phyloP scores from a whole-genome alignment of 1,140 invertebrate genomes.

The Eriocheir sinensis region DNA sequence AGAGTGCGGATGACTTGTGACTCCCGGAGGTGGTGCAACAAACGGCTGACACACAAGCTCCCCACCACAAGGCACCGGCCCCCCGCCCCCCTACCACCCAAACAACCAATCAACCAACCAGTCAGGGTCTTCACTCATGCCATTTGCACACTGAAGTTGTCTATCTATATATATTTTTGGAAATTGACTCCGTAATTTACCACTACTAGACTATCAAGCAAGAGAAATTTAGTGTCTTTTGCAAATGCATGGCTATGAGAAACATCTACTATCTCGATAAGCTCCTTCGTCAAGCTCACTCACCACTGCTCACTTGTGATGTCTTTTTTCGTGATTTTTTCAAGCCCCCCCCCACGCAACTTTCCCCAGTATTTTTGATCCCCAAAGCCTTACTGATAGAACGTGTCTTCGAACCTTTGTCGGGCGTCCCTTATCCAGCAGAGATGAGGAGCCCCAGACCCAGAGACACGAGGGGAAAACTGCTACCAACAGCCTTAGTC shows the following conservation, averaged over 20 bases:
- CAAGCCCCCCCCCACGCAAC: neutral
- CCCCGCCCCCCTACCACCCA: conserved; percentile 35
- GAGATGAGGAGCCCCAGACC: too few species aligned
- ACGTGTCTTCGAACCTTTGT: neutral
- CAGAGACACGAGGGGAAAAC: neutral
- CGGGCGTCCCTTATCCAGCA: neutral
- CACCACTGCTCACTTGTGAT: neutral
- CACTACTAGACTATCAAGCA: conserved; percentile 15
- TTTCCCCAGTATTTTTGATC: neutral
- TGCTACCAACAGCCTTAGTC: neutral
- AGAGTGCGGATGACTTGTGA: conserved; percentile 63
- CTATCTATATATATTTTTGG: conserved; percentile 51
- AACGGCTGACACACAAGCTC: conserved; percentile 27
- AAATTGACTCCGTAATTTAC: neutral
- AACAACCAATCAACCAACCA: neutral
- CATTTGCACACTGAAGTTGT: conserved; percentile 77
- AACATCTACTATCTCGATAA: conserved; percentile 10
- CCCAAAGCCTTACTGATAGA: neutral
- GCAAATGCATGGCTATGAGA: conserved; percentile 74
- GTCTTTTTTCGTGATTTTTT: too few species aligned
- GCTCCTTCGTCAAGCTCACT: conserved; percentile 55
- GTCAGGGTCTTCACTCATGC: conserved; percentile 76
- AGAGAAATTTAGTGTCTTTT: conserved; percentile 67
- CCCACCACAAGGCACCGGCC: neutral
- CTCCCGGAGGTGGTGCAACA: conserved; percentile 41